Conservation (phyloP, 2,888 invertebrate species). For the Syrista parreyssii region DNA sequence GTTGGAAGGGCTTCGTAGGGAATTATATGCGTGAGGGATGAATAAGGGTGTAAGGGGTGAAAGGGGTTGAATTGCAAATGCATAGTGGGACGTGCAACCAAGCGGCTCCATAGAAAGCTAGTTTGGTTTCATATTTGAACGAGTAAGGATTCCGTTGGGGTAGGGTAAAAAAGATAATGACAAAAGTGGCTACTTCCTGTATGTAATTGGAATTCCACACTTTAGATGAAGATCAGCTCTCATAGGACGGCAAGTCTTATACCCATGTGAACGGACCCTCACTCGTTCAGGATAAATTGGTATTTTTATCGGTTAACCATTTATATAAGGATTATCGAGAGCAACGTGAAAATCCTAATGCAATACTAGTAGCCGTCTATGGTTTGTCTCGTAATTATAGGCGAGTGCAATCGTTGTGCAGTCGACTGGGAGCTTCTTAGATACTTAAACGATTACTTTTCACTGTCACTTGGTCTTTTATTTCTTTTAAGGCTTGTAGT, state of each 20-base stretch:
- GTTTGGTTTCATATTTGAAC: not conserved
- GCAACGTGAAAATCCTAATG: not conserved
- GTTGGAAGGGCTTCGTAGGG: not conserved
- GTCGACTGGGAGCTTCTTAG: not conserved
- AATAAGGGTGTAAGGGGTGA: not conserved
- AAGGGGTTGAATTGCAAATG: not conserved
- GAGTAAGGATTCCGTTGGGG: not conserved
- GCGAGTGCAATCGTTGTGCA: not conserved
- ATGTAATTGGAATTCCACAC: constrained; percentile 26
- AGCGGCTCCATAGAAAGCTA: not conserved
- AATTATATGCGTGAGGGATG: not conserved
- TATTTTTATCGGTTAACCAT: not conserved
- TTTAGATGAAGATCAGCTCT: constrained; percentile 21
- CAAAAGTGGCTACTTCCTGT: not conserved
- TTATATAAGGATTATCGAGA: not conserved
- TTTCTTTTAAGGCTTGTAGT: not conserved
- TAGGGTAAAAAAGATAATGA: not conserved
- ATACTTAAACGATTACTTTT: not conserved
- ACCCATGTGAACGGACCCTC: not conserved
- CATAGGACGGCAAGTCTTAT: not conserved
- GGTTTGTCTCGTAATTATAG: not conserved
- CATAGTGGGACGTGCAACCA: not conserved
- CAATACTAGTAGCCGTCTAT: not conserved
- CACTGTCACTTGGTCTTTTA: not conserved
- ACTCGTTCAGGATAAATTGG: not conserved